phyloP scores from a whole-genome alignment of 2,113 vertebrate species.

The Formicarius rufipectus region DNA sequence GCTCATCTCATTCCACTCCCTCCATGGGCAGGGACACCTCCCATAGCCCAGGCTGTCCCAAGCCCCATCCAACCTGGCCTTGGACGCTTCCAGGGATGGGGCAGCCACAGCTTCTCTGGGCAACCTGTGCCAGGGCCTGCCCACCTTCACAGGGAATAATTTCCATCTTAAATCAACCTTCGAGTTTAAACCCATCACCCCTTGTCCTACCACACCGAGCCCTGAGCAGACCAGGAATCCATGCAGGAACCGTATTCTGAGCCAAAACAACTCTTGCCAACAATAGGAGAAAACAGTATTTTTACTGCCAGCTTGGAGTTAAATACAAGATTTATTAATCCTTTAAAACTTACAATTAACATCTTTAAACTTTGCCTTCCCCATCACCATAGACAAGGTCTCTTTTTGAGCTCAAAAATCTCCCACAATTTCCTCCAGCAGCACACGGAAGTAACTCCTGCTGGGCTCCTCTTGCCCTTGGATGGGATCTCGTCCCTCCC shows the following conservation, averaged over 20 bases:
- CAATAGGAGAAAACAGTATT: background rate
- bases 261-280: background rate
- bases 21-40: background rate
- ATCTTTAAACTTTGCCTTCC: background rate
- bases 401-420: background rate
- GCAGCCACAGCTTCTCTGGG: background rate
- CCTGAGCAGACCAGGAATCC: background rate
- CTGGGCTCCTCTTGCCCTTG: background rate
- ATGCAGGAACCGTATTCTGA: accelerated
- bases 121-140: background rate
- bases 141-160: background rate
- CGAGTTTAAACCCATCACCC: background rate
- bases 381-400: accelerated
- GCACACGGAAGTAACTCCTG: background rate
- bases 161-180: background rate
- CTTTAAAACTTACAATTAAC: background rate
- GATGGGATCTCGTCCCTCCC: background rate
- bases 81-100: background rate
- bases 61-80: accelerated
- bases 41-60: background rate
- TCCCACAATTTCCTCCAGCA: accelerated
- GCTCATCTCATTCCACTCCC: accelerated
- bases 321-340: background rate
- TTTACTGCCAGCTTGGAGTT: no score
- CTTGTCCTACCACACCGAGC: background rate